Conservation (phyloP, 2,113 vertebrate genomes). For the Cyprinodon variegatus region DNA sequence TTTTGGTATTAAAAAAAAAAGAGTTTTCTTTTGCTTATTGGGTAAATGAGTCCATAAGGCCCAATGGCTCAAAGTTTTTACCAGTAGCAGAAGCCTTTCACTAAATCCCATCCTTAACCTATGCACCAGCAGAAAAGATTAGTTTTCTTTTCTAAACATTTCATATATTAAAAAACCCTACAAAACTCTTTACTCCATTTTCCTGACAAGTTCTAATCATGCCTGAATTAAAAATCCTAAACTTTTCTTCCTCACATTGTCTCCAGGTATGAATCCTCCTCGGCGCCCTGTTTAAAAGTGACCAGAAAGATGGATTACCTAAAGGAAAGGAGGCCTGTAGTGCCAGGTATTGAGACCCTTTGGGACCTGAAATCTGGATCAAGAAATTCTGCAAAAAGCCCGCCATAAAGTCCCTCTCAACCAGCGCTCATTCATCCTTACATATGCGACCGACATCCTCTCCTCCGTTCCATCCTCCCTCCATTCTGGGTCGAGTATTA, state of each 20-base stretch:
- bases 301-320: background rate
- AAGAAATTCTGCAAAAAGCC: conserved; percentile 41
- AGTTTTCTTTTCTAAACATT: background rate
- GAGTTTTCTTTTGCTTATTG: background rate
- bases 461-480: conserved; percentile 28
- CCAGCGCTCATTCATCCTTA: conserved; percentile 63
- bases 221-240: conserved; percentile 27
- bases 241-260: conserved; percentile 17
- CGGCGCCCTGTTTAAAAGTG: conserved; percentile 12
- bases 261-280: background rate
- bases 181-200: background rate
- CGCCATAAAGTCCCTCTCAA: conserved; percentile 37
- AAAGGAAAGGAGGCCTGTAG: conserved; percentile 20
- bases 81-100: background rate
- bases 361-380: conserved; percentile 40
- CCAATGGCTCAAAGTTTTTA: background rate
- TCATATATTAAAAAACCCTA: background rate
- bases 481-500: conserved; percentile 39
- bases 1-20: background rate
- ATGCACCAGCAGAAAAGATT: background rate
- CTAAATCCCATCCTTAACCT: background rate
- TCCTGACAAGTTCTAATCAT: conserved; percentile 1
- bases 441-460: conserved; percentile 45
- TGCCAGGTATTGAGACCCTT: conserved; percentile 29
- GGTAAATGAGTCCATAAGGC: background rate